Evolutionary conservation across 2,113 vertebrate genomes (phyloP).

Genomic region (Phyllostomus hastatus): DNA sequence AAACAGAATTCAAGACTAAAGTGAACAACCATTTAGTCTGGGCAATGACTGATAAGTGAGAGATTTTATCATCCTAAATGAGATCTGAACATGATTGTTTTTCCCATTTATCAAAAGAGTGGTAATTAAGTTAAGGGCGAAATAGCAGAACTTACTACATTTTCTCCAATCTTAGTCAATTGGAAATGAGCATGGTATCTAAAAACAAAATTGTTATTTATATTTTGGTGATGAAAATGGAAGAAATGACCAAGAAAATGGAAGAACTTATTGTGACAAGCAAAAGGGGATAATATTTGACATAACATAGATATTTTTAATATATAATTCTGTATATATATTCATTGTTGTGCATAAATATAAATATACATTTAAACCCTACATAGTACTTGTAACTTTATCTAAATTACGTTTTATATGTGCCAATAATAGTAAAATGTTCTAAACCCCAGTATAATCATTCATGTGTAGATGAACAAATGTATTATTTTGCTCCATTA

Average conservation of each 20-base stretch:
- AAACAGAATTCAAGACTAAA: not conserved
- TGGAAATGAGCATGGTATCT: not conserved
- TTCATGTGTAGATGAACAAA: not conserved
- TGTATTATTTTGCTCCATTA: not conserved
- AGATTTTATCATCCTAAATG: conserved; percentile 39
- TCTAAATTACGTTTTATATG: not conserved
- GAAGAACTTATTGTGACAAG: not conserved
- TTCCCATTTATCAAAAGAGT: not conserved
- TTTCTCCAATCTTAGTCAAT: not conserved
- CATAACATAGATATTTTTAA: not conserved
- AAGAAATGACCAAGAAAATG: not conserved
- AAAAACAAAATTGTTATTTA: conserved; percentile 12
- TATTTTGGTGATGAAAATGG: not conserved
- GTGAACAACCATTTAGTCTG: not conserved
- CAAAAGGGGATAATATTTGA: not conserved
- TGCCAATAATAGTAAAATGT: not conserved
- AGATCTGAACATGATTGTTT: not conserved
- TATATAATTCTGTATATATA: not conserved
- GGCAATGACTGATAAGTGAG: not conserved
- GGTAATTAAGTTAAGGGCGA: conserved; percentile 32
- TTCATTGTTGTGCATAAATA: not conserved
- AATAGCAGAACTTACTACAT: not conserved
- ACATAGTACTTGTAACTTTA: not conserved
- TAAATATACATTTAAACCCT: not conserved
- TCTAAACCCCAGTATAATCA: not conserved